Evolutionary conservation across 1,140 invertebrate species (phyloP), one percentile per base, ranked within the genome.

Genomic region (Papilio helenus): DNA sequence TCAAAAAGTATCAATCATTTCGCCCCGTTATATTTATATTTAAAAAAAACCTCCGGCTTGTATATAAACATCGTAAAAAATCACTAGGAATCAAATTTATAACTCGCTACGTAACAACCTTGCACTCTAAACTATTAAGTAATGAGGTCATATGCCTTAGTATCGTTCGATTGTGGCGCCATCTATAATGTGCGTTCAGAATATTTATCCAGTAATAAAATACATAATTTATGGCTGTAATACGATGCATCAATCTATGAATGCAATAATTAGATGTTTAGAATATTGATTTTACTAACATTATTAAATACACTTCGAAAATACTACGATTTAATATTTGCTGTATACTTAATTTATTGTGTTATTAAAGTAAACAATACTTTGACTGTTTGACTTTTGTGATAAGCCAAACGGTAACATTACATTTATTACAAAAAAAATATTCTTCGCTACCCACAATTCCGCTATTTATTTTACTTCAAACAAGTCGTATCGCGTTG

Each of bases 161-260:
- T 61, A 68, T 68, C 14, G 23, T 68, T 34, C 8, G 34, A 39
- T 39, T 29, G 3, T 68, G 61, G 61, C 61, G 61, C 61, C 61
- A 26, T 65, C 20, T 14, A 65, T 61, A 61, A 61, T 65, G 23
- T 14, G 58, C 20, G 58, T 3, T 65, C 1, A 29, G 61, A 26
- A 65, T 65, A 29, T 29, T 65, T 65, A 65, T 65, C 23, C 26
- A 16, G 61, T 65, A 65, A 29, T 65, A 29, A 65, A 65, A 65
- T 68, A 34, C 5, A 68, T 68, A 68, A 34, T 68, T 68, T 68
- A 68, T 68, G 26, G 26, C 61, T 29, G 20, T 5, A 61, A 61
- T 68, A 68, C 12, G 23, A 65, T 65, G 58, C 20, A 29, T 29
- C 26, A 68, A 68, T 68, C 61, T 10, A 68, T 61, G 12, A 10